These are phyloP conservation scores for Euplexia lucipara DNA, from an alignment of 2,888 invertebrate species.

Conservation along the genomic window DNA sequence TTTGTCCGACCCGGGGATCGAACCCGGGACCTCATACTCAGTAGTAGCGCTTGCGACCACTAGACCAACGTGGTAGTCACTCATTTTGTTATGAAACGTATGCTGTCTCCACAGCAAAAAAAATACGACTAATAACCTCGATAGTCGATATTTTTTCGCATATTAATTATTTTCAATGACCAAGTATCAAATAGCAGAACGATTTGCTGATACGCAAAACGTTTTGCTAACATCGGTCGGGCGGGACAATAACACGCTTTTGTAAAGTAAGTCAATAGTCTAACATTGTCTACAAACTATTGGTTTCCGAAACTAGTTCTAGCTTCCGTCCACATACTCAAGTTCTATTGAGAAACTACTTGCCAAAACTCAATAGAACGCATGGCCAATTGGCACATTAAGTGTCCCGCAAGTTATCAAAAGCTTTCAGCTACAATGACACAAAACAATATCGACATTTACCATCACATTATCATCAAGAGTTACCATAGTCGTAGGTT, in stretches of 20 bases:
- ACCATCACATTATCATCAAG: constrained; percentile 42
- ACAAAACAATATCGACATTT: constrained; percentile 34
- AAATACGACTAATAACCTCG: no score
- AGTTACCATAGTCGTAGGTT: constrained; percentile 44
- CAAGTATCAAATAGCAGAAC: neutral
- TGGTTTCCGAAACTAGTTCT: constrained; percentile 1
- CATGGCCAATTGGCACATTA: neutral
- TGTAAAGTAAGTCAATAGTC: constrained; percentile 2
- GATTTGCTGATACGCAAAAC: neutral
- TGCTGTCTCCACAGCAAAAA: no score
- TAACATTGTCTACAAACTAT: constrained; percentile 10
- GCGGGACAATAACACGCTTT: neutral
- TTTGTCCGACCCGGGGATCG: no score
- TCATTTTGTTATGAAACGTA: no score
- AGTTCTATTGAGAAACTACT: constrained; percentile 1
- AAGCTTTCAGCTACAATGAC: constrained; percentile 23
- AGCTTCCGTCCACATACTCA: constrained; percentile 3
- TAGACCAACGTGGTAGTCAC: no score
- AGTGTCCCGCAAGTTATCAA: constrained; percentile 8
- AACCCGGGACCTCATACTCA: no score
- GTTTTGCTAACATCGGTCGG: neutral
- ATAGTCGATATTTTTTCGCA: no score
- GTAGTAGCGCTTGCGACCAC: no score
- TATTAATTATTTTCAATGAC: no score
- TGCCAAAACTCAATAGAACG: constrained; percentile 7